Evolutionary conservation across 1,140 invertebrate species (phyloP).

Genomic region (Myzus persicae): DNA sequence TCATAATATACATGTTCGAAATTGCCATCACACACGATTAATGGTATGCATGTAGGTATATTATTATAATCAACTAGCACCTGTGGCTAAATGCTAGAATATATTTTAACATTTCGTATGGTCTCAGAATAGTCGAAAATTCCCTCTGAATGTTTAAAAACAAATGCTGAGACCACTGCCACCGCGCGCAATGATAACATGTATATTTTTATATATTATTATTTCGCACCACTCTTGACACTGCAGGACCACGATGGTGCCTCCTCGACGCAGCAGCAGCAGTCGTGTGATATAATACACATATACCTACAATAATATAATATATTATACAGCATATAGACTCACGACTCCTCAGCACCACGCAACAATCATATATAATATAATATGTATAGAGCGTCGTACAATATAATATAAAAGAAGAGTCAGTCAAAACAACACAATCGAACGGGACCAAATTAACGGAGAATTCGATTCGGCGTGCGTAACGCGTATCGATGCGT

Average conservation of each 20-base stretch:
- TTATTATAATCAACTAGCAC: neutral
- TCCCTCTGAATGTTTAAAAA: too few relatives aligned
- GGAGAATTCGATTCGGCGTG: conserved; percentile 50
- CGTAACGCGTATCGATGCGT: conserved; percentile 40
- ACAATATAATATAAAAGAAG: neutral
- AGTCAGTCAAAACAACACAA: conserved; percentile 43
- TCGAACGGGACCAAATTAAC: conserved; percentile 53
- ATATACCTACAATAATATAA: too few relatives aligned
- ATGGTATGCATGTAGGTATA: neutral
- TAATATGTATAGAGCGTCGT: neutral
- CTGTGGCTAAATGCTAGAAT: neutral
- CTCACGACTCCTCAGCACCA: neutral
- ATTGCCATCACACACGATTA: neutral
- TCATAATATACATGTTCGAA: neutral
- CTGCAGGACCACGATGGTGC: neutral
- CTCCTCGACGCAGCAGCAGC: neutral
- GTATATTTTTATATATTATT: too few relatives aligned
- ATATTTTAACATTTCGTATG: neutral
- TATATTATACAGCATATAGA: too few relatives aligned
- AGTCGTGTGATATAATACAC: neutral
- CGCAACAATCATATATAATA: conserved; percentile 4
- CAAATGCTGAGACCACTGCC: neutral
- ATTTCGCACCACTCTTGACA: neutral
- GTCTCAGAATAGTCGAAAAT: neutral
- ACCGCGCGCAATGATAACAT: neutral